Evolutionary conservation across 2,797 vertebrate species (phyloP).

Genomic region (Euthynnus affinis): DNA sequence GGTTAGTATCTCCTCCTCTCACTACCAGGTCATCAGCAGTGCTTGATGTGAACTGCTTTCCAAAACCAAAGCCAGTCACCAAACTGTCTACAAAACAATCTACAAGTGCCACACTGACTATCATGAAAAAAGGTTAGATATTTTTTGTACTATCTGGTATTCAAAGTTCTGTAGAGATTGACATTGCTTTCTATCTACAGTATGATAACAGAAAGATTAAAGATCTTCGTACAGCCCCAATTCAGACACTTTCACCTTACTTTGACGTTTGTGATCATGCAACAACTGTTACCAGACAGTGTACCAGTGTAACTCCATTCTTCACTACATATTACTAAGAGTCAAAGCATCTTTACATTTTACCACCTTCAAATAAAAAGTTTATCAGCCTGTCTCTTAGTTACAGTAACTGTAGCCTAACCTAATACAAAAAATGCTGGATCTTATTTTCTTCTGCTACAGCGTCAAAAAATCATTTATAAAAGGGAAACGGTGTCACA

Average conservation of each 20-base stretch:
- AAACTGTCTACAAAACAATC: too few species aligned
- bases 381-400: not conserved
- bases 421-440: slow-evolving; percentile 18
- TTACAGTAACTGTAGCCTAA: not conserved
- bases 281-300: not conserved
- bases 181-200: slow-evolving; percentile 6
- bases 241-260: slow-evolving; percentile 3
- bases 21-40: slow-evolving; percentile 10
- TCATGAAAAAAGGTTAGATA: slow-evolving; percentile 12
- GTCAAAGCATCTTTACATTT: slow-evolving; percentile 9
- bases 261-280: not conserved
- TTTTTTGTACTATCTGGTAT: slow-evolving; percentile 18
- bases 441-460: slow-evolving; percentile 25
- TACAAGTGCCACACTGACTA: not conserved
- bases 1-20: not conserved
- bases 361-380: not conserved
- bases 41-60: not conserved
- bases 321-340: not conserved
- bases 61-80: too few species aligned
- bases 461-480: slow-evolving; percentile 22
- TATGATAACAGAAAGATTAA: slow-evolving; percentile 14
- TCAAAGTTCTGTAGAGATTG: slow-evolving; percentile 10
- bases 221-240: not conserved
- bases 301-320: not conserved
- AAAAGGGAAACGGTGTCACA: slow-evolving; percentile 51